A percentile compares a stretch with the other conserved stretches of the same genome.
These are phyloP conservation scores for Ariopsis seemanni DNA, from an alignment of 2,113 vertebrate genomes.

Conservation along the genomic window DNA sequence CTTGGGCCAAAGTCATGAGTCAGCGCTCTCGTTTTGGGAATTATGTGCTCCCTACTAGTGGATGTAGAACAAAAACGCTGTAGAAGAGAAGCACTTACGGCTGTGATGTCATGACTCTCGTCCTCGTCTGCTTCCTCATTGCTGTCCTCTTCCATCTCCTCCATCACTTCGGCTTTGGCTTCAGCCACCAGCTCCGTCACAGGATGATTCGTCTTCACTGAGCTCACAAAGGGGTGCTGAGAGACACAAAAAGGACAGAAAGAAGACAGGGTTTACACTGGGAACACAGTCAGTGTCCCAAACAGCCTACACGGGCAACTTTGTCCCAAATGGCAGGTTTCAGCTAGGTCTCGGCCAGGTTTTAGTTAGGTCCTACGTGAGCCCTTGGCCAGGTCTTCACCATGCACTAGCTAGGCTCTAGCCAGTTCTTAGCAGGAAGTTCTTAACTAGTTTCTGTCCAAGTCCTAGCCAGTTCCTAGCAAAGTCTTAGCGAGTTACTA, in stretches of 20 bases:
- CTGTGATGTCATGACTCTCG: slow-evolving; percentile 64
- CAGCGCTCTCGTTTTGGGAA: neutral
- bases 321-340: neutral
- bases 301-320: neutral
- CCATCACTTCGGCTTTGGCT: slow-evolving; percentile 93
- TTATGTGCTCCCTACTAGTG: neutral
- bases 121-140: slow-evolving; percentile 73
- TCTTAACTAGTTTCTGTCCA: neutral
- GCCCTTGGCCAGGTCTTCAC: neutral
- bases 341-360: neutral
- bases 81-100: slow-evolving; percentile 50
- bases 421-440: neutral
- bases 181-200: slow-evolving; percentile 92
- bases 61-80: neutral
- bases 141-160: slow-evolving; percentile 75
- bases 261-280: neutral
- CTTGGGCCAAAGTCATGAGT: neutral
- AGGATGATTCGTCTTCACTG: slow-evolving; percentile 80
- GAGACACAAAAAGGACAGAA: neutral
- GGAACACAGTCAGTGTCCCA: neutral
- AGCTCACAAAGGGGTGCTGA: slow-evolving; percentile 88
- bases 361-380: neutral
- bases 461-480: neutral
- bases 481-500: neutral
- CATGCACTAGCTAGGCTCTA: neutral